Conservation (phyloP, 2,888 invertebrate species). For the Nemoura dubitans region DNA sequence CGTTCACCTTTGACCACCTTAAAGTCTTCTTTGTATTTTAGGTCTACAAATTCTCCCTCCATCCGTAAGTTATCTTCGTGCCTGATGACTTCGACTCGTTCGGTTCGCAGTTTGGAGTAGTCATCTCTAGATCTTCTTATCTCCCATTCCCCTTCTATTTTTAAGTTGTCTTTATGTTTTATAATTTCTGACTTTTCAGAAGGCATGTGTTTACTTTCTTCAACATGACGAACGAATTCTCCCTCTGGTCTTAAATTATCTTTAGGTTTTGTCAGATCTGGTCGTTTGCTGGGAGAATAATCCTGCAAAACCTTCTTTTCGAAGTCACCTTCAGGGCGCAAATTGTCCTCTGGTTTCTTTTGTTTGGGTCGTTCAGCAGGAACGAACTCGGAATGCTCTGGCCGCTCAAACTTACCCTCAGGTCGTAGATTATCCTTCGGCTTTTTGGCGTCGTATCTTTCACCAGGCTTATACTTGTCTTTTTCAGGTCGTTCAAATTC, state of each 20-base stretch:
- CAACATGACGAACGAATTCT: conserved; percentile 58
- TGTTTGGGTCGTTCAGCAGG: conserved; percentile 47
- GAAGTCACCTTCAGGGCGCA: conserved; percentile 66
- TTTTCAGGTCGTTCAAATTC: conserved; percentile 57
- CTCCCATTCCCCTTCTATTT: conserved; percentile 62
- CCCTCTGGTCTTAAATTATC: conserved; percentile 60
- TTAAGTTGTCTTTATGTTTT: conserved; percentile 63
- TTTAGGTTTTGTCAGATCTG: conserved; percentile 51
- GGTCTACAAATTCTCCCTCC: conserved; percentile 53
- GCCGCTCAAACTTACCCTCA: conserved; percentile 65
- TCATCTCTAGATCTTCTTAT: conserved; percentile 65
- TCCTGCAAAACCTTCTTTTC: conserved; percentile 57
- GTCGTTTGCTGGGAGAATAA: conserved; percentile 55
- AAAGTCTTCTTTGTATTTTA: conserved; percentile 57
- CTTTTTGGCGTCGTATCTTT: conserved; percentile 54
- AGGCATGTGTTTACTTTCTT: conserved; percentile 59
- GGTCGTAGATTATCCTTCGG: conserved; percentile 59
- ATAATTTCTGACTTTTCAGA: conserved; percentile 61
- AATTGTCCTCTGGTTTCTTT: conserved; percentile 58
- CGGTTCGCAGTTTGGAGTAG: conserved; percentile 63
- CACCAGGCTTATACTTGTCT: conserved; percentile 58
- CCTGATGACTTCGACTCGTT: conserved; percentile 67
- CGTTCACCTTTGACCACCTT: conserved; percentile 41
- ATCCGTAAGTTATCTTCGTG: conserved; percentile 55
- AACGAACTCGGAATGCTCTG: conserved; percentile 50